Base-by-base conservation (phyloP, 2,797 vertebrate genomes). In the Hipposideros larvatus region DNA sequence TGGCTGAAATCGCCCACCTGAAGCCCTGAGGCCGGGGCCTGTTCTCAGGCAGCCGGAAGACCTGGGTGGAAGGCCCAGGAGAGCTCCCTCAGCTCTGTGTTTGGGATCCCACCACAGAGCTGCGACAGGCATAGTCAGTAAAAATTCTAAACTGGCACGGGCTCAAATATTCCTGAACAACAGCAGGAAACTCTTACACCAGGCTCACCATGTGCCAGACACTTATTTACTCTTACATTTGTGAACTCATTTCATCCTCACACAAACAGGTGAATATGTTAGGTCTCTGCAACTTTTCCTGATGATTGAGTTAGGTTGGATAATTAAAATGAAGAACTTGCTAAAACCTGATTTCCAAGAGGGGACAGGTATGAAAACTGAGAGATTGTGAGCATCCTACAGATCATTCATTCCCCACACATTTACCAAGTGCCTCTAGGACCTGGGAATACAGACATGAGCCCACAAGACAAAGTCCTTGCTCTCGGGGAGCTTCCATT, bases 271-370 rank as follows among this genome's bases (percentile, higher is more conserved):
- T 26, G 37, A 78, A 31, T n/a, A 31, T 63, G 59, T 92, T 83
- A 86, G 41, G 43, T 63, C 53, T 85, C 59, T 70, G 55, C 18
- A 24, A 57, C 6, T 78, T 0, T 57, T 73, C 63, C 77, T 59
- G 41, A 37, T 48, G 51, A 66, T 0, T 68, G 83, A 91, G 43
- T 51, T 61, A 78, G 26, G 24, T 2, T 34, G 71, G 93, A 71
- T 68, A 26, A 89, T 66, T 78, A 79, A 83, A 95, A 90, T 2
- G 79, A 89, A 84, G 68, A 68, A 15, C 16, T 74, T 34, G 11
- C 18, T 78, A 78, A 88, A 21, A 74, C 1, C 7, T 2, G 22
- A 77, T 84, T 93, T 87, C 87, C 92, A 90, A 91, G 74, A 92
- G 16, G 14, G 48, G 22, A 68, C 24, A 79, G 26, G 55, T 53